phyloP scores from a whole-genome alignment of 2,888 invertebrate species.

The Xestia ashworthii region DNA sequence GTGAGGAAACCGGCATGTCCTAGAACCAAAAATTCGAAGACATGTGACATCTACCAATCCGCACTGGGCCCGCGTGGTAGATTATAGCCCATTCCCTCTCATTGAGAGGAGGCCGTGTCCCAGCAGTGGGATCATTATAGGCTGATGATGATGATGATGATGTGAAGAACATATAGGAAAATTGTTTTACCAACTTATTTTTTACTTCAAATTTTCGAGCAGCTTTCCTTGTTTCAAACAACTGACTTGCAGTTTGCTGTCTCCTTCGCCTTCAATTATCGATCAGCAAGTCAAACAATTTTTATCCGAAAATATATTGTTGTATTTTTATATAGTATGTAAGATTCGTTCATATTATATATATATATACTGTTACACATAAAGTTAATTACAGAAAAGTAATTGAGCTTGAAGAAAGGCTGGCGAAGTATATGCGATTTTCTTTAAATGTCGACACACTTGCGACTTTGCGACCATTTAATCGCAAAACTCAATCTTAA shows the following conservation, averaged over 20 bases:
- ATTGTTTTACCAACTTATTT: too few relatives aligned
- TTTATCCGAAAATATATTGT: slow-evolving; percentile 81
- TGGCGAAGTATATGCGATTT: slow-evolving; percentile 68
- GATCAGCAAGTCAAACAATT: slow-evolving; percentile 71
- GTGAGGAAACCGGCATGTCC: too few relatives aligned
- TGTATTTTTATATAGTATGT: slow-evolving; percentile 88
- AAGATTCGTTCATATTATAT: slow-evolving; percentile 80
- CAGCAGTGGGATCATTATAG: too few relatives aligned
- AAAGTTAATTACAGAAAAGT: slow-evolving; percentile 68
- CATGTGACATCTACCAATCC: too few relatives aligned
- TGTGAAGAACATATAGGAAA: too few relatives aligned
- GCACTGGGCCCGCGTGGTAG: too few relatives aligned
- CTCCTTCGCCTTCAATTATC: slow-evolving; percentile 11
- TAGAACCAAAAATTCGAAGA: too few relatives aligned
- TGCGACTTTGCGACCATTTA: slow-evolving; percentile 55
- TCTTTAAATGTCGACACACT: slow-evolving; percentile 46
- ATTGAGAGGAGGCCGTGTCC: too few relatives aligned
- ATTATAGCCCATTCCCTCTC: too few relatives aligned
- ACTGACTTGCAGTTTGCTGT: slow-evolving; percentile 1
- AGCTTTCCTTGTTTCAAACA: neutral
- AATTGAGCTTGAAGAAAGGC: slow-evolving; percentile 73
- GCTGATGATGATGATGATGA: too few relatives aligned
- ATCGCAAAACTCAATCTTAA: slow-evolving; percentile 44
- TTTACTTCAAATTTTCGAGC: neutral
- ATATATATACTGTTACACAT: slow-evolving; percentile 69